Evolutionary conservation across 2,113 vertebrate genomes (phyloP).

Genomic region (Podiceps cristatus): DNA sequence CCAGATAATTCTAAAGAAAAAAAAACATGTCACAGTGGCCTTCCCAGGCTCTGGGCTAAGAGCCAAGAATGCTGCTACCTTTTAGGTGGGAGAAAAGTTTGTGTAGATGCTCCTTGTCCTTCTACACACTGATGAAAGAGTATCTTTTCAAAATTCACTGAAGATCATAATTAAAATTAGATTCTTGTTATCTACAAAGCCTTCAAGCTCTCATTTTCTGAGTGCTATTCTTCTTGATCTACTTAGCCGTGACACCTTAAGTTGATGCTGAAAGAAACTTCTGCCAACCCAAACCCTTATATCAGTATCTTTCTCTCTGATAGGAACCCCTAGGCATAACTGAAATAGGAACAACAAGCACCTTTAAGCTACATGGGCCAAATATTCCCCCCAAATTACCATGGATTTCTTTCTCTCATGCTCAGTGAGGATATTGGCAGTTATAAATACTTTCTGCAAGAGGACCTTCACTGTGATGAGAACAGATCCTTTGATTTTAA

Average conservation of each 20-base stretch:
- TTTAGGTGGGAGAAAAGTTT: background rate
- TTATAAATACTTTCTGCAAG: background rate
- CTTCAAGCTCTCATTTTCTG: background rate
- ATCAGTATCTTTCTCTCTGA: background rate
- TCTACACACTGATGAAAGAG: background rate
- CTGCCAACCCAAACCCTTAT: background rate
- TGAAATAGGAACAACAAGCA: background rate
- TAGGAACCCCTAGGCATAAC: background rate
- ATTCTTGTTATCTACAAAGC: background rate
- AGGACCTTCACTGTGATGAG: background rate
- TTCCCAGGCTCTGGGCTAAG: background rate
- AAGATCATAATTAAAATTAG: constrained; percentile 23
- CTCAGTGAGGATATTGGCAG: background rate
- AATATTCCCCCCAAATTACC: background rate
- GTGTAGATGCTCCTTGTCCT: background rate
- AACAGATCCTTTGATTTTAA: background rate
- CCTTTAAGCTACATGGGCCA: background rate
- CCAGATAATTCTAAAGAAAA: background rate
- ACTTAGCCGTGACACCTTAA: background rate
- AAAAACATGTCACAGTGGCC: background rate
- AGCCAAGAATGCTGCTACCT: background rate
- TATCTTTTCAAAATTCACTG: constrained; percentile 2
- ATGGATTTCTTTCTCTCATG: background rate
- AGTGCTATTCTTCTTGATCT: constrained; percentile 14
- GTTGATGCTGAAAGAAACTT: background rate